These are phyloP conservation scores for Pyrgilauda ruficollis DNA, from an alignment of 2,113 vertebrate species.

Conservation along the genomic window DNA sequence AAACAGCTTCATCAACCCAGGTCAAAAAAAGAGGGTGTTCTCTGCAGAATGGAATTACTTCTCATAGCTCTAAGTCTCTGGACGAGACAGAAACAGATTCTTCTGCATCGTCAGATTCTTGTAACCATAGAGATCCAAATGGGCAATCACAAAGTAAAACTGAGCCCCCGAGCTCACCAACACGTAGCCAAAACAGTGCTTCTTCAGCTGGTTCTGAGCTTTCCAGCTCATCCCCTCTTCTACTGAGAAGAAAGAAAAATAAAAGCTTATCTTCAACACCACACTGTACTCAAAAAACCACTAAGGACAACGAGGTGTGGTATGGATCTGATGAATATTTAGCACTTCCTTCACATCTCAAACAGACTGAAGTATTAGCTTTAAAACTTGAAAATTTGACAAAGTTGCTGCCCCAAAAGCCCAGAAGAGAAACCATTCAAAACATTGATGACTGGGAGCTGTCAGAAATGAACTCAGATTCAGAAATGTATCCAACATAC, in stretches of 20 bases:
- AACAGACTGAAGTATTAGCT: constrained; percentile 89
- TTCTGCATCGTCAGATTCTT: constrained; percentile 50
- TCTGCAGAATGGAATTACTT: constrained; percentile 36
- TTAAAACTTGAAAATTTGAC: constrained; percentile 90
- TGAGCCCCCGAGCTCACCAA: constrained; percentile 48
- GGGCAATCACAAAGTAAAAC: constrained; percentile 23
- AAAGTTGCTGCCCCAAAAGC: constrained; percentile 82
- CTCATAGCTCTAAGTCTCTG: not conserved
- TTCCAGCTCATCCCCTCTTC: constrained; percentile 31
- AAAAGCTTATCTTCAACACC: constrained; percentile 45
- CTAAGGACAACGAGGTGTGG: constrained; percentile 76
- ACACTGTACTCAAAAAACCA: not conserved
- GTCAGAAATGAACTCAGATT: constrained; percentile 89
- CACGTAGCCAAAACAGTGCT: constrained; percentile 23
- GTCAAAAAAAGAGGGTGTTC: not conserved
- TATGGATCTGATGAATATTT: constrained; percentile 97
- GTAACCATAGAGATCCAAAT: constrained; percentile 7
- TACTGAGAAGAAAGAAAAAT: constrained; percentile 49
- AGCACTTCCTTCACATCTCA: constrained; percentile 91
- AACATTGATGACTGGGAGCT: constrained; percentile 97
- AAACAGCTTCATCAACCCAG: not conserved
- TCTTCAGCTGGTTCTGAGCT: constrained; percentile 65
- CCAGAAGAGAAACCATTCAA: constrained; percentile 78
- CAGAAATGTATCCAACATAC: constrained; percentile 75
- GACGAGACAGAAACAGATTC: constrained; percentile 63